These are phyloP conservation scores for Eupithecia subumbrata DNA, from an alignment of 2,888 invertebrate species.

Conservation along the genomic window DNA sequence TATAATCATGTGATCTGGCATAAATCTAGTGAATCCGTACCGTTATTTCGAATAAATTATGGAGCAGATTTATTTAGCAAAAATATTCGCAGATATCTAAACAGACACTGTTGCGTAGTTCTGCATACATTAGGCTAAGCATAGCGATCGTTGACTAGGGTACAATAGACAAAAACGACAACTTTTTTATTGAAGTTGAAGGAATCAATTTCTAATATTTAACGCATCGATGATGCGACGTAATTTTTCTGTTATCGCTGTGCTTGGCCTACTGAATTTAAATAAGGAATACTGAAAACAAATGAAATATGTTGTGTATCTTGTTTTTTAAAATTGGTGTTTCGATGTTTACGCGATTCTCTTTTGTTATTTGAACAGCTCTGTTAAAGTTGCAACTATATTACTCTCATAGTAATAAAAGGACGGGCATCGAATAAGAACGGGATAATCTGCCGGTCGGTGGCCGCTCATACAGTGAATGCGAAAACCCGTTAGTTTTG, in stretches of 20 bases:
- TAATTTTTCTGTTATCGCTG: not conserved
- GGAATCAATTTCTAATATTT: no score
- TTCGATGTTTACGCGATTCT: not conserved
- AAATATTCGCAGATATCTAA: not conserved
- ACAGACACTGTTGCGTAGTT: not conserved
- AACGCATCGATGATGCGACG: not conserved
- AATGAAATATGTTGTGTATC: not conserved
- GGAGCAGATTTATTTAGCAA: not conserved
- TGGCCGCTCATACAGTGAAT: conserved; percentile 26
- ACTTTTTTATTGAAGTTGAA: no score
- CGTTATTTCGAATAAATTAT: conserved; percentile 12
- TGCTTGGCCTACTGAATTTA: not conserved
- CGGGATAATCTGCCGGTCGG: conserved; percentile 27
- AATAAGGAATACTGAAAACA: not conserved
- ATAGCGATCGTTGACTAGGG: not conserved
- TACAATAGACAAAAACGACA: not conserved
- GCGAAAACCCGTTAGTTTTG: conserved; percentile 36
- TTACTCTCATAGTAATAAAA: conserved; percentile 20
- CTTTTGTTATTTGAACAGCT: not conserved
- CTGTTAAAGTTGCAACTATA: not conserved
- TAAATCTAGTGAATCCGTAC: not conserved
- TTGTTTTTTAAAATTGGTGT: not conserved
- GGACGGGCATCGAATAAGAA: conserved; percentile 25
- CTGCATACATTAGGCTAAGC: not conserved
- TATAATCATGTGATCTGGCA: conserved; percentile 2